Base-by-base conservation (phyloP, 2,888 invertebrate genomes). In the Arctia plantaginis region DNA sequence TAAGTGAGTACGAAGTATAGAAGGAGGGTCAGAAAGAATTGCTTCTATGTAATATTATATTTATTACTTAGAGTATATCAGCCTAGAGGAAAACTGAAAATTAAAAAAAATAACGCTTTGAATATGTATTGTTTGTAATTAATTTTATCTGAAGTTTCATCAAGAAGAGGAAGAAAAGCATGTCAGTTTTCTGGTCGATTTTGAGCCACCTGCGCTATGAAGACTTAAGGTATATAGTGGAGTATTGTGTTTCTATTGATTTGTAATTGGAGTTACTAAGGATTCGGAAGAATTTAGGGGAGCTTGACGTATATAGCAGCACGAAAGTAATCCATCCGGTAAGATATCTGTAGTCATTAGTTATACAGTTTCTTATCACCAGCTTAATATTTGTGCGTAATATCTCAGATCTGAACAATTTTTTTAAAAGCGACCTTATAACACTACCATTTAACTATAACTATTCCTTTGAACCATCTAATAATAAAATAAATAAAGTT, bases 11-110 rank as follows among this genome's bases (percentile, higher is more conserved):
- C 27, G 1, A 72, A 74, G 15, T 30, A 41, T 51, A 71, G 74
- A 73, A 78, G 73, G 78, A 69, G 75, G 70, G 68, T 66, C 35
- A 41, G 30, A 67, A 75, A 66, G 55, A 20, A 69, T 71, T 73
- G 20, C 33, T 65, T 68, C 77, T 69, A 74, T 75, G 59, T 67
- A 68, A 65, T 39, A 66, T 47, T 15, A 55, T 76, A 73, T 80
- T 20, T 77, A 74, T 72, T 80, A 79, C 84, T 79, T 74, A 75
- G 59, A 8, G 30, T 71, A 23, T 68, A 30, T 71, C 30, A 66
- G 39, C 20, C 33, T n/a, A 51, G 62, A 33, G 66, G 64, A 18
- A 65, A 79, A 77, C 71, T 78, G 69, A 71, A 67, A 77, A 71
- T 73, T 67, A 66, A 12, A 74, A 77, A 70, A 67, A 39, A 47